Conservation (phyloP, 1,140 invertebrate species). For the Argopecten irradians region DNA sequence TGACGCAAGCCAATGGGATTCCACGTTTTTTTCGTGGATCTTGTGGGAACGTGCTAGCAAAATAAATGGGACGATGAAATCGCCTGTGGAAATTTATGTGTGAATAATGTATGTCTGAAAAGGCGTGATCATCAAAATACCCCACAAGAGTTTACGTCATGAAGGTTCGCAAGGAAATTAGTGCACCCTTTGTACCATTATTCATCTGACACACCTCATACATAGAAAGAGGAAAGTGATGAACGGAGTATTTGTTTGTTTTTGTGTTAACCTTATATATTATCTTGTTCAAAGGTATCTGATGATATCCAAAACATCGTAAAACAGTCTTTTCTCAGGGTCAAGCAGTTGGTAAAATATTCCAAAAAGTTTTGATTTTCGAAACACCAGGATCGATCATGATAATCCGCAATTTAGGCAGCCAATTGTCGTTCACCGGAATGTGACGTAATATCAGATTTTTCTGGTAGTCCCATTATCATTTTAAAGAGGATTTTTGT, state of each 20-base stretch:
- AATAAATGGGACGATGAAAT: not conserved
- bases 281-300: not conserved
- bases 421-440: too few relatives aligned
- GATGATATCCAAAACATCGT: not conserved
- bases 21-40: not conserved
- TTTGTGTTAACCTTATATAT: not conserved
- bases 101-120: not conserved
- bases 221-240: not conserved
- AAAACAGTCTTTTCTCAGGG: not conserved
- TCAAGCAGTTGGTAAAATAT: not conserved
- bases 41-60: not conserved
- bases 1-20: not conserved
- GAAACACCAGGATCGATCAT: not conserved
- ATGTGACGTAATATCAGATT: too few relatives aligned
- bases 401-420: not conserved
- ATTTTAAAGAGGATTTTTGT: too few relatives aligned
- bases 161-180: not conserved
- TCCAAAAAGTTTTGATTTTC: not conserved
- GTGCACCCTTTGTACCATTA: not conserved
- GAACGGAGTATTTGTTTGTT: not conserved
- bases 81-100: not conserved
- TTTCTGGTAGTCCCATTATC: too few relatives aligned
- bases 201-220: not conserved
- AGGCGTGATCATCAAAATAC: too few relatives aligned
- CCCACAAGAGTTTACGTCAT: not conserved